Evolutionary conservation across 1,140 invertebrate genomes (phyloP).

Genomic region (Leucophenga varia): DNA sequence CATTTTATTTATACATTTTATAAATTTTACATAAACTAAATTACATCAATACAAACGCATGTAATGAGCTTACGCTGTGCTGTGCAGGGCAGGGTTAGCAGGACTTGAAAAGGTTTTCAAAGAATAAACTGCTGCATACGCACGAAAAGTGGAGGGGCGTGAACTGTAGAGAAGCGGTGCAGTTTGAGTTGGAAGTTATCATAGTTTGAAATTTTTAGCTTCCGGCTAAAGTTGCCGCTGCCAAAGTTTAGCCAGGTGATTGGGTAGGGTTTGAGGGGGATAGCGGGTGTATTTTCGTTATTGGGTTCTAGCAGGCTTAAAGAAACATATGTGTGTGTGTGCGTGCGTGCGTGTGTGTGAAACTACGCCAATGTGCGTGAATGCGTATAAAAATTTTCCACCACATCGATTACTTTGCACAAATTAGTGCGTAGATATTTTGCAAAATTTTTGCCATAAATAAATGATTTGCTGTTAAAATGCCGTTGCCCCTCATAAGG

Average conservation of each 20-base stretch:
- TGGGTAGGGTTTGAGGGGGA: no score
- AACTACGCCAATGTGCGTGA: constrained; percentile 20
- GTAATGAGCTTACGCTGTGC: constrained; percentile 5
- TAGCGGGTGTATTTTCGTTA: no score
- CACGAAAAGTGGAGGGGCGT: constrained; percentile 9
- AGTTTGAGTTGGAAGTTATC: background rate
- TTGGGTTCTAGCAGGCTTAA: constrained; percentile 20
- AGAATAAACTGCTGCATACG: constrained; percentile 2
- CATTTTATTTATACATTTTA: constrained; percentile 50
- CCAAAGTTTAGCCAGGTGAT: constrained; percentile 1
- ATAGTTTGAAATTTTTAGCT: constrained; percentile 38
- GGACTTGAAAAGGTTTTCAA: no score
- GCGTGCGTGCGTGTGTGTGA: no score
- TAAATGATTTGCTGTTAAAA: constrained; percentile 41
- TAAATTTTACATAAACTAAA: constrained; percentile 38
- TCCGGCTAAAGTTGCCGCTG: constrained; percentile 7
- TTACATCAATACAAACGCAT: constrained; percentile 29
- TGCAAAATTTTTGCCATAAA: constrained; percentile 51
- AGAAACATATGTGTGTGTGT: constrained; percentile 24
- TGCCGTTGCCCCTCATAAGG: background rate
- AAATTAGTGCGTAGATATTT: constrained; percentile 54
- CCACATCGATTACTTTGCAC: constrained; percentile 53
- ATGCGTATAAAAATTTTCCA: constrained; percentile 51
- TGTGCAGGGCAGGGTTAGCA: constrained; percentile 8
- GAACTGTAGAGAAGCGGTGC: background rate